Base-by-base conservation (phyloP, 1,140 invertebrate species). In the Kradibia gibbosae region DNA sequence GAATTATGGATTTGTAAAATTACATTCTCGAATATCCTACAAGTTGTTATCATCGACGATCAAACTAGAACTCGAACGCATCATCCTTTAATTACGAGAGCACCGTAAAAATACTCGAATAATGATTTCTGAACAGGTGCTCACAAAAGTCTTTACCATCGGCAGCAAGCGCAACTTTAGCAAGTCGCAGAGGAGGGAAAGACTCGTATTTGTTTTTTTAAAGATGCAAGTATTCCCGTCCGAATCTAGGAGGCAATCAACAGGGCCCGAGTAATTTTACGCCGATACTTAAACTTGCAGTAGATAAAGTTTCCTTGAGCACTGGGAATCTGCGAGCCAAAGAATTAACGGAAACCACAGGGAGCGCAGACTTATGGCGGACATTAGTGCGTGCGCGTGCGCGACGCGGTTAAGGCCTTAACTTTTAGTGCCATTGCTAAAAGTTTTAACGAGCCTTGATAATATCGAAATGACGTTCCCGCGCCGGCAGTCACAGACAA, bases 341-440 rank as follows among this genome's bases (percentile, higher is more conserved):
- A 81, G 80, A 77, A 81, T 81, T 60, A 81, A 81, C 80, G 80
- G 80, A 75, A 81, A 76, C 45, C 48, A 28, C 76, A 55, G 73
- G 28, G 25, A 50, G 20, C 34, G 28, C 55, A 25, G 31, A 31
- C 25, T 34, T 34, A 20, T 13, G 13, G 39, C 36, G 11, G 17
- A 3, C 20, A 31, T 20, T 22, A 25, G 36, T 3, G 25, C 13
- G 57, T 73, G 50, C 36, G 28, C 55, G 50, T 34, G n/a, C n/a
- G 71, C 72, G 48, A 74, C 72, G 13, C 22, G 48, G 31, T 77
- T 71, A 55, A 72, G 45, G 31, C 74, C 34, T 60, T 60, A 48
- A 48, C 17, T 48, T 77, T 78, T 72, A 82, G 76, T 82, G 76
- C 65, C 81, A 67, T 78, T 78, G 60, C 50, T 55, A 82, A 82